Evolutionary conservation across 2,113 vertebrate genomes (phyloP), one percentile per base, ranked within the genome.

Genomic region (Craseonycteris thonglongyai): DNA sequence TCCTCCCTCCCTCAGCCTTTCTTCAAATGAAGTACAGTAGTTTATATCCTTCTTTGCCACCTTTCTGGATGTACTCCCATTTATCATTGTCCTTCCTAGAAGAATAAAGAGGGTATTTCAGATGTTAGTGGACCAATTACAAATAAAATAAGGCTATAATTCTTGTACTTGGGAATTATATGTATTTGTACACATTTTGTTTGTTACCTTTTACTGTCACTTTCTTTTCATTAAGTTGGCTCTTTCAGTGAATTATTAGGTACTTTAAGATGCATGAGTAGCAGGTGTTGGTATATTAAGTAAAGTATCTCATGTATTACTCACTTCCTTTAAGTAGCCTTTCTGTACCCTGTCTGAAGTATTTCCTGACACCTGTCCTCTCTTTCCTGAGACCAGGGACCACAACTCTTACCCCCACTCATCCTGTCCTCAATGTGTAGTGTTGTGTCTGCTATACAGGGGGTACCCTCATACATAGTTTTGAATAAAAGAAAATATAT

Each of bases 261-360:
- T 68, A n/a, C 5, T 40, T 76, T 65, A 65, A 93, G 38, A 40
- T 65, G 16, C 14, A 14, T 80, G 71, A 90, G 54, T 92, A 88
- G 71, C 40, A 92, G 65, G 24, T 71, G 42, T 59, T 80, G 42
- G 21, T 76, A 84, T 93, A 87, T 93, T 96, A 75, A 56, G 30
- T 54, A 47, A 69, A 49, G 47, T 40, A 26, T 35, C 22, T 54
- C 13, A 5, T 65, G 22, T 21, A 6, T 54, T 47, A n/a, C 42
- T 74, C 22, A 18, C 45, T 78, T 56, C 22, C 42, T 72, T 10
- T 15, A 2, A 72, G 47, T 74, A 35, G 26, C 19, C n/a, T 85
- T 91, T 81, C 38, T 45, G 88, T 45, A 11, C 51, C 33, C 13
- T 28, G 0, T 75, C 38, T 38, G 22, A 87, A 47, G 24, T 65